phyloP scores from a whole-genome alignment of 2,797 vertebrate species.

The Sparidentex hasta region DNA sequence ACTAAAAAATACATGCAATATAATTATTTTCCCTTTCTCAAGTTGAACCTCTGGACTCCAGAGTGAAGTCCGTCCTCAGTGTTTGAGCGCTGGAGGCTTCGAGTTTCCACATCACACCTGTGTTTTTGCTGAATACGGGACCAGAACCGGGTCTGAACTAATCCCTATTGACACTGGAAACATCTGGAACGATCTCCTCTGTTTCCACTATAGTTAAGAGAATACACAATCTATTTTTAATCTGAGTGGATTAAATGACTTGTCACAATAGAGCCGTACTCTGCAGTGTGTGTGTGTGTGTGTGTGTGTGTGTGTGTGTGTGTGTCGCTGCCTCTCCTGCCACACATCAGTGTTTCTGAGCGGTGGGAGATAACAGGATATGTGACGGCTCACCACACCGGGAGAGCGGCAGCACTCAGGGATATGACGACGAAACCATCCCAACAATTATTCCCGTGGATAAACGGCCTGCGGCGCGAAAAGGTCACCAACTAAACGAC shows the following conservation, averaged over 20 bases:
- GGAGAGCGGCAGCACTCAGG: constrained; percentile 75
- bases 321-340: not conserved
- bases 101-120: too few relatives aligned
- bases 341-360: constrained; percentile 23
- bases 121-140: too few relatives aligned
- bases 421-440: constrained; percentile 80
- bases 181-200: not conserved
- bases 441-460: constrained; percentile 76
- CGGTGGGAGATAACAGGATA: constrained; percentile 75
- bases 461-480: constrained; percentile 75
- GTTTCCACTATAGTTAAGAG: not conserved
- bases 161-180: not conserved
- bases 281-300: not conserved
- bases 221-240: not conserved
- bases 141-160: too few relatives aligned
- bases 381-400: constrained; percentile 49
- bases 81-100: too few relatives aligned
- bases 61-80: too few relatives aligned
- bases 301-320: not conserved
- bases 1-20: too few relatives aligned
- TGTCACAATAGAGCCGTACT: not conserved
- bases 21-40: too few relatives aligned
- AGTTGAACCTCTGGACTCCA: too few relatives aligned
- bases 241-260: not conserved
- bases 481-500: constrained; percentile 76